Evolutionary conservation across 2,888 invertebrate species (phyloP).

Genomic region (Oscheius sp.): DNA sequence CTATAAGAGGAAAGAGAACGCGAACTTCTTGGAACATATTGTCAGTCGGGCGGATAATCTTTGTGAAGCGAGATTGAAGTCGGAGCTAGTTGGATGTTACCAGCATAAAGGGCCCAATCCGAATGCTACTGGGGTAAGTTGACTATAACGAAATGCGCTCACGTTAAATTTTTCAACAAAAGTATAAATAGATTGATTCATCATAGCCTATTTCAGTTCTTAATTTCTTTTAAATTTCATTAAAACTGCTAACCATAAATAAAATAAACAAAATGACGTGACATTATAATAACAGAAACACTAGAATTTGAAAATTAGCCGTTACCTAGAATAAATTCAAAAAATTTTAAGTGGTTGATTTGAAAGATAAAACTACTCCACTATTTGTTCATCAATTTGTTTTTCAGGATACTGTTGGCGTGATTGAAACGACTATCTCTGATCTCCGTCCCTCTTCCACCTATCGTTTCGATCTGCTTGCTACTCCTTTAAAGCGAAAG

Average conservation of each 20-base stretch:
- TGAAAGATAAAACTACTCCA: not conserved
- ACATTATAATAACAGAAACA: too few relatives aligned
- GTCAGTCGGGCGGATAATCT: slow-evolving; percentile 52
- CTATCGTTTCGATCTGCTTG: slow-evolving; percentile 54
- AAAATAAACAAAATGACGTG: too few relatives aligned
- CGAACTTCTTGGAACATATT: slow-evolving; percentile 54
- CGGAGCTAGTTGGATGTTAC: slow-evolving; percentile 55
- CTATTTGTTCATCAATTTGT: too few relatives aligned
- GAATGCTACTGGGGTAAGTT: slow-evolving; percentile 10
- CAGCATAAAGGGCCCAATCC: slow-evolving; percentile 39
- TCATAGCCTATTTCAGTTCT: not conserved
- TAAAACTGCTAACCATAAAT: too few relatives aligned
- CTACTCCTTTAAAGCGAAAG: slow-evolving; percentile 44
- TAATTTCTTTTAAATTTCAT: not conserved
- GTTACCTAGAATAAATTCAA: too few relatives aligned
- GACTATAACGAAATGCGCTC: too few relatives aligned
- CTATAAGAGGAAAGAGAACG: slow-evolving; percentile 47
- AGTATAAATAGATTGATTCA: too few relatives aligned
- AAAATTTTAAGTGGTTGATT: too few relatives aligned
- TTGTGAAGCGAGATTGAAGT: slow-evolving; percentile 46
- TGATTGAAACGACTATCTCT: slow-evolving; percentile 55
- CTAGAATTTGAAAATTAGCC: too few relatives aligned
- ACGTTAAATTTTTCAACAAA: too few relatives aligned
- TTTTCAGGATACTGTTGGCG: slow-evolving; percentile 32
- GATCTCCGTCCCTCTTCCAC: slow-evolving; percentile 48